Base-by-base conservation (phyloP, 2,113 vertebrate species). In the Ochotona curzoniae region DNA sequence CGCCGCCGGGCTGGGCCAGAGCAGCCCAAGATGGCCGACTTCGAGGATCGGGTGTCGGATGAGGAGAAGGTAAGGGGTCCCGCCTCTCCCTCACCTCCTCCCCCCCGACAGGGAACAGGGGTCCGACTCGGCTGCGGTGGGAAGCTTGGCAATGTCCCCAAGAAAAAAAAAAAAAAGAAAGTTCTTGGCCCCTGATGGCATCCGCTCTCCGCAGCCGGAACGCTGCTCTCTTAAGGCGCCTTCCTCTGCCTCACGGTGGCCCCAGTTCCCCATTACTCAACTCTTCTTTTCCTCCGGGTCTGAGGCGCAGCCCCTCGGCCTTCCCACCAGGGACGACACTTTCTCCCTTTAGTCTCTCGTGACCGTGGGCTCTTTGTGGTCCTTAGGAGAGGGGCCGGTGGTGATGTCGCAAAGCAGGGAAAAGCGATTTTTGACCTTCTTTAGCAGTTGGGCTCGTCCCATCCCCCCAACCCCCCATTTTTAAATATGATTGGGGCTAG, bases 21-120 rank as follows among this genome's bases (percentile, higher is more conserved):
- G 98, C 98, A 96, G 98, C 97, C 97, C 98, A 98, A 99, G 97
- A 99, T 99, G 99, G 99, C 99, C 94, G 98, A 99, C 96, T 98
- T 98, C 90, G 99, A 99, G 64, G 99, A 99, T 84, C 98, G 98
- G 97, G 98, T 99, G 96, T 98, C 98, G 96, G 98, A 99, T 84
- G 98, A 99, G 83, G 99, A 99, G 96, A 99, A 99, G 99, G 99
- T 99, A 99, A 95, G 97, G 97, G 83, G 81, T 61, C 64, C 38
- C 80, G 63, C 87, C 90, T 76, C 84, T 93, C 74, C 61, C 73
- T 67, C 12, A 15, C 73, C 54, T 84, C 67, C 69, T 79, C 25
- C 76, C 38, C 38, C 15, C 25, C 35, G 32, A 79, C 32, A 17
- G 76, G 78, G 67, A 30, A 9, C 54, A 2, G 85, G 75, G 91